phyloP scores from a whole-genome alignment of 2,888 invertebrate species.

The Hypselothyrea guttata region DNA sequence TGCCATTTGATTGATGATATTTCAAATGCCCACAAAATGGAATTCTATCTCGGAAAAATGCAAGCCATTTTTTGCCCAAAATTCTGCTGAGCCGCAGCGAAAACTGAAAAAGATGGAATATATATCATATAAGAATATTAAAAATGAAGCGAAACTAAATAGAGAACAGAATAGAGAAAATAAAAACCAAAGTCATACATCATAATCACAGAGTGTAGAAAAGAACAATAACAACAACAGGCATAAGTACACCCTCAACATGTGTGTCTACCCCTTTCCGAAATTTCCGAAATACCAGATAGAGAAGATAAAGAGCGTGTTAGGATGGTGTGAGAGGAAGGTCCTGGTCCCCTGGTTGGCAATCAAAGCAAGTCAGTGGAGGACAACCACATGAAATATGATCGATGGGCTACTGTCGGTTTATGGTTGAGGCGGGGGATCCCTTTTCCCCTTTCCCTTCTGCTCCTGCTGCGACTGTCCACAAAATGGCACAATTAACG shows the following conservation, averaged over 20 bases:
- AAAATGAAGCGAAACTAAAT: conserved; percentile 58
- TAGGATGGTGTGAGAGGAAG: conserved; percentile 11
- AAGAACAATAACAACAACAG: conserved; percentile 19
- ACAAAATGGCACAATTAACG: conserved; percentile 78
- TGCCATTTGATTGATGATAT: conserved; percentile 65
- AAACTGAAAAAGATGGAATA: conserved; percentile 33
- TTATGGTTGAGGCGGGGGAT: conserved; percentile 3
- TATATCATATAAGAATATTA: conserved; percentile 51
- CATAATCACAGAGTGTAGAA: conserved; percentile 60
- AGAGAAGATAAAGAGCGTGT: conserved; percentile 29
- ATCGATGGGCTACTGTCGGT: conserved; percentile 68
- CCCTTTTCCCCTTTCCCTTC: conserved; percentile 3
- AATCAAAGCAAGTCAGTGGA: conserved; percentile 68
- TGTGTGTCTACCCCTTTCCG: conserved; percentile 60
- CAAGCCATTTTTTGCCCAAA: conserved; percentile 42
- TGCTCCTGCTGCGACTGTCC: conserved; percentile 70
- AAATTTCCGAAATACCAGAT: conserved; percentile 48
- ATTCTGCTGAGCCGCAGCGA: conserved; percentile 35
- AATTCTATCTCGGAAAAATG: conserved; percentile 31
- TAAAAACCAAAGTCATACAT: conserved; percentile 60
- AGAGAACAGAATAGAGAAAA: conserved; percentile 21
- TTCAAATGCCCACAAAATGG: conserved; percentile 23
- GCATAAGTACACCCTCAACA: conserved; percentile 56
- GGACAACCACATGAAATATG: conserved; percentile 68
- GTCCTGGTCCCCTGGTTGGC: conserved; percentile 61